A percentile compares a stretch with the other conserved stretches of the same genome.
phyloP scores from a whole-genome alignment of 2,797 vertebrate species.

The Eptatretus atami region DNA sequence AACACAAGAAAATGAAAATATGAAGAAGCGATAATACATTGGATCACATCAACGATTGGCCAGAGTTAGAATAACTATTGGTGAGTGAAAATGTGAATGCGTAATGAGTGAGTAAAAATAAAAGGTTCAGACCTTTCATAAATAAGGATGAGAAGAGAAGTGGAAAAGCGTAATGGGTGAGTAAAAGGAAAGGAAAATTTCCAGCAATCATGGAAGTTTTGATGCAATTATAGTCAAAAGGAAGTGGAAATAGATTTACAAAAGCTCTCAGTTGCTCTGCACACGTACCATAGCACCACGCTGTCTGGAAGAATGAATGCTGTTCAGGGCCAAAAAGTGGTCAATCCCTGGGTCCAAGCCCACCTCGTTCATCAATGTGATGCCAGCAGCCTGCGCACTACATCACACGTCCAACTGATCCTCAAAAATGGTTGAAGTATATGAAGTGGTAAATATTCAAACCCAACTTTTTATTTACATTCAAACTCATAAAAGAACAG shows the following conservation, averaged over 20 bases:
- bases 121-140: too few species aligned
- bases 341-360: conserved; percentile 85
- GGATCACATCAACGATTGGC: too few species aligned
- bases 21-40: too few species aligned
- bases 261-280: not conserved
- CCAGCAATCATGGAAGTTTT: not conserved
- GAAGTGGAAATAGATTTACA: not conserved
- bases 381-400: conserved; percentile 43
- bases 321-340: conserved; percentile 90
- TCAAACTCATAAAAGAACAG: too few species aligned
- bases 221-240: not conserved
- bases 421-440: too few species aligned
- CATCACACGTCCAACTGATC: not conserved
- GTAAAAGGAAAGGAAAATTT: too few species aligned
- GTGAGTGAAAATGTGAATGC: too few species aligned
- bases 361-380: conserved; percentile 53
- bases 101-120: too few species aligned
- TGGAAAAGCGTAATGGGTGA: not conserved
- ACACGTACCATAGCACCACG: conserved; percentile 45
- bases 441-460: too few species aligned
- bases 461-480: too few species aligned
- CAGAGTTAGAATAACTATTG: too few species aligned
- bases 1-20: too few species aligned
- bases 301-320: conserved; percentile 63
- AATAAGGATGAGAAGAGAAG: not conserved